phyloP scores from a whole-genome alignment of 2,888 invertebrate genomes.

The Zygothrica quintamaculata region DNA sequence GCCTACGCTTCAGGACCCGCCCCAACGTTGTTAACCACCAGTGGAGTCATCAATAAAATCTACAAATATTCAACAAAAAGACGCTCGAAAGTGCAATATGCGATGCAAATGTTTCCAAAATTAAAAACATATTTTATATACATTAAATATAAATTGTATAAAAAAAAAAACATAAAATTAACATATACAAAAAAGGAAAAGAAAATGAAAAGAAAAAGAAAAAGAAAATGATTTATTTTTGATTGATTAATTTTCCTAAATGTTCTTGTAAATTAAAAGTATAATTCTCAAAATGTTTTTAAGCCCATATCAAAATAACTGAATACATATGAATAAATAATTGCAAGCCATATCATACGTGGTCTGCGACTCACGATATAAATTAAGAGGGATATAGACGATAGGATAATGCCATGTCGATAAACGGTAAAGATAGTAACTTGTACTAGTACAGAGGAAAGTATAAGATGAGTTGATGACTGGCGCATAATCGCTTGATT shows the following conservation, averaged over 20 bases:
- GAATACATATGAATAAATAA: constrained; percentile 38
- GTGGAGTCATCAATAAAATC: constrained; percentile 36
- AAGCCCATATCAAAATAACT: constrained; percentile 50
- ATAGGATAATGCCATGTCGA: constrained; percentile 23
- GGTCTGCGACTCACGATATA: constrained; percentile 15
- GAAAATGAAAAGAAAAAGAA: constrained; percentile 1
- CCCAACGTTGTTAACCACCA: constrained; percentile 16
- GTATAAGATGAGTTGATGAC: neutral
- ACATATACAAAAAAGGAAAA: constrained; percentile 8
- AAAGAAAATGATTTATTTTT: constrained; percentile 42
- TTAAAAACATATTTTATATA: constrained; percentile 32
- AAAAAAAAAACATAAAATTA: constrained; percentile 7
- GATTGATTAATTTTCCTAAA: constrained; percentile 39
- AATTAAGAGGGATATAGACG: constrained; percentile 27
- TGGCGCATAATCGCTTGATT: constrained; percentile 41
- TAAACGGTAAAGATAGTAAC: too few relatives aligned
- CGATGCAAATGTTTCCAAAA: constrained; percentile 66
- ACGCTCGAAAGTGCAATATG: constrained; percentile 75
- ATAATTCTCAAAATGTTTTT: constrained; percentile 12
- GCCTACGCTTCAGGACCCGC: constrained; percentile 16
- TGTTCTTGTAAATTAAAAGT: constrained; percentile 43
- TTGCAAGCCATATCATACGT: constrained; percentile 45
- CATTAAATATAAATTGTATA: constrained; percentile 47
- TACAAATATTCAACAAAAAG: constrained; percentile 49
- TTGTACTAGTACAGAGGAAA: too few relatives aligned